phyloP scores from a whole-genome alignment of 2,888 invertebrate genomes.

The Hyposoter dolosus region DNA sequence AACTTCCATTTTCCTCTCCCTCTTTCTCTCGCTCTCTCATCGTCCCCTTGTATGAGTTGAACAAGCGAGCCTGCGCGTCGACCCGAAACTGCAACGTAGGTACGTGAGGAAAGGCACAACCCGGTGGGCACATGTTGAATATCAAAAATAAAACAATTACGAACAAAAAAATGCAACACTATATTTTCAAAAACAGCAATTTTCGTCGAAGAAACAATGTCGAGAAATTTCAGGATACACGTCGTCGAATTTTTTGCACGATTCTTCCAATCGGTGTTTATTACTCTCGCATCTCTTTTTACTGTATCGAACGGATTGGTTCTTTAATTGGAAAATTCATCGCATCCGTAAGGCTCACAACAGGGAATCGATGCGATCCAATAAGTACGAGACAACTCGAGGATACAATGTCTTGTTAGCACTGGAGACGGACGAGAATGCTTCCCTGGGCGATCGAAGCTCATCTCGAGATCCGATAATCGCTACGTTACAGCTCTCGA shows the following conservation, averaged over 20 bases:
- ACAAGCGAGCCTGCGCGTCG: conserved; percentile 28
- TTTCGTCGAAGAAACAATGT: not conserved
- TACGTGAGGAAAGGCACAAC: conserved; percentile 43
- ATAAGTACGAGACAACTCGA: not conserved
- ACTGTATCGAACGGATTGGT: not conserved
- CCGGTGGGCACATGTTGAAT: conserved; percentile 45
- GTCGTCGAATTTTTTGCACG: not conserved
- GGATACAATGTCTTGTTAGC: not conserved
- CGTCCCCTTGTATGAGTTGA: not conserved
- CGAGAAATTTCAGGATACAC: not conserved
- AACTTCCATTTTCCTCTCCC: conserved; percentile 11
- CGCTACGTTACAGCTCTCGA: conserved; percentile 49
- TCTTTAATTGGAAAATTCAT: conserved; percentile 26
- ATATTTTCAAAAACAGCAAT: not conserved
- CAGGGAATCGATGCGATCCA: conserved; percentile 22
- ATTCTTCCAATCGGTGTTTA: not conserved
- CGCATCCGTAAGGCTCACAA: not conserved
- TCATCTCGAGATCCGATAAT: conserved; percentile 48
- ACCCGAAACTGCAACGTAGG: conserved; percentile 47
- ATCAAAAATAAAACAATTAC: conserved; percentile 21
- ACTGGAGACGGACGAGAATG: not conserved
- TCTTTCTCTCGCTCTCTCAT: not conserved
- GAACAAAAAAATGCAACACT: conserved; percentile 8
- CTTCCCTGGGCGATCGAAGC: conserved; percentile 44
- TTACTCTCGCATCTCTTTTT: not conserved